phyloP scores from a whole-genome alignment of 2,888 invertebrate genomes.

The Gortyna flavago region DNA sequence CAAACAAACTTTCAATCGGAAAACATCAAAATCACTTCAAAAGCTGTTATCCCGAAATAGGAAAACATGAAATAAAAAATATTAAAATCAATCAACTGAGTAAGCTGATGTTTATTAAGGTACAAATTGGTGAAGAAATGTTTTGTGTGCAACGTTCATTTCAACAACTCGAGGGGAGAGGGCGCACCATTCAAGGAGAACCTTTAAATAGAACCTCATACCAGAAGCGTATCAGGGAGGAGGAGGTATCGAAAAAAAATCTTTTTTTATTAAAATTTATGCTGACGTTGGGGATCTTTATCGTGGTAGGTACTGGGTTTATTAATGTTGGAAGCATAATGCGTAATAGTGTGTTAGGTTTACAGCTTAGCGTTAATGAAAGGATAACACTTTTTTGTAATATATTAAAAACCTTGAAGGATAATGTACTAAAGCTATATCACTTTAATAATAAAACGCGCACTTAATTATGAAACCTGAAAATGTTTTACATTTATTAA shows the following conservation, averaged over 20 bases:
- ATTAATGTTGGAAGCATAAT: neutral
- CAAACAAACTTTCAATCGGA: conserved; percentile 22
- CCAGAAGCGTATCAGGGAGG: conserved; percentile 66
- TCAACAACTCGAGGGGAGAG: conserved; percentile 14
- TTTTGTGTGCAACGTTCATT: conserved; percentile 44
- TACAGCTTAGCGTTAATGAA: conserved; percentile 3
- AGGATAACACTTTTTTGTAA: conserved; percentile 6
- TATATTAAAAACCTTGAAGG: conserved; percentile 7
- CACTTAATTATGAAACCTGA: neutral
- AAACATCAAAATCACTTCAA: conserved; percentile 11
- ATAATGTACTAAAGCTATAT: neutral
- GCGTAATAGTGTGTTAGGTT: neutral
- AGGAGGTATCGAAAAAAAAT: conserved; percentile 55
- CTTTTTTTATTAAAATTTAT: conserved; percentile 35
- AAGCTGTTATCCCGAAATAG: conserved; percentile 6
- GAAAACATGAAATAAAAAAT: conserved; percentile 34
- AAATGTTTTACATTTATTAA: neutral
- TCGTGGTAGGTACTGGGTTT: neutral
- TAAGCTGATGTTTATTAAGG: conserved; percentile 36
- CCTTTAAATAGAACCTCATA: conserved; percentile 79
- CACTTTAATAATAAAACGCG: neutral
- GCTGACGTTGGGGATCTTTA: conserved; percentile 12
- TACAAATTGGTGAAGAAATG: conserved; percentile 43
- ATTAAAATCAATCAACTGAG: conserved; percentile 50
- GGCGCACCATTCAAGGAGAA: conserved; percentile 64